A percentile compares a stretch with the other conserved stretches of the same genome.
Evolutionary conservation across 1,140 invertebrate species (phyloP).

Genomic region (Drosophila ironensis): DNA sequence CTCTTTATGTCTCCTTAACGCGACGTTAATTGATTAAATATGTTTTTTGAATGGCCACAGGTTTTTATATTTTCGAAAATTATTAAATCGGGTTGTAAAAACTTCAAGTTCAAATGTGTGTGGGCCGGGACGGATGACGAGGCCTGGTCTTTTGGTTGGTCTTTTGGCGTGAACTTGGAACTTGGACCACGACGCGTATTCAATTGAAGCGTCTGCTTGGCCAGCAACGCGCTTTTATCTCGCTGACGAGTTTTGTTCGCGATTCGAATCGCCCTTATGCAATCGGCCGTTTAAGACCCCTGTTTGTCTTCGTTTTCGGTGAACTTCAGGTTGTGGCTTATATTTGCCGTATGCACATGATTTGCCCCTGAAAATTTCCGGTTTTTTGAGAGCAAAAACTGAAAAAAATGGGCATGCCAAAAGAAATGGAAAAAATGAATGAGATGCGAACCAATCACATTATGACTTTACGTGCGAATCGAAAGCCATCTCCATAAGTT

Average conservation of each 20-base stretch:
- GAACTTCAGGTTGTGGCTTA: conserved; percentile 52
- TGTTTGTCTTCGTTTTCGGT: conserved; percentile 46
- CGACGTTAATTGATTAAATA: conserved; percentile 38
- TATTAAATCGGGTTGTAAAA: conserved; percentile 34
- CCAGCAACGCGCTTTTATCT: conserved; percentile 57
- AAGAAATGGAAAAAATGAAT: conserved; percentile 27
- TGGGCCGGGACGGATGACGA: conserved; percentile 35
- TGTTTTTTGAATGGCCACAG: conserved; percentile 38
- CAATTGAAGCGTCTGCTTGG: conserved; percentile 59
- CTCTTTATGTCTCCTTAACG: conserved; percentile 4
- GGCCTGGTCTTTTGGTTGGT: conserved; percentile 34
- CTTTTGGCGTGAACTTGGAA: conserved; percentile 36
- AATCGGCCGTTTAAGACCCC: conserved; percentile 49
- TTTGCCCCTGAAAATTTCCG: conserved; percentile 78
- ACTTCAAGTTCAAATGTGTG: conserved; percentile 58
- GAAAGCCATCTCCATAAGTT: too few species aligned
- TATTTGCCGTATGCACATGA: conserved; percentile 58
- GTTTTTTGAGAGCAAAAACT: conserved; percentile 63
- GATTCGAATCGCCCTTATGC: conserved; percentile 60
- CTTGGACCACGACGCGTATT: conserved; percentile 61
- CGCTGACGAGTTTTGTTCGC: conserved; percentile 31
- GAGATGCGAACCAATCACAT: conserved; percentile 1
- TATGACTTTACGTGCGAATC: not conserved
- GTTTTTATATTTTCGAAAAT: conserved; percentile 13
- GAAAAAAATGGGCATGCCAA: conserved; percentile 12